Base-by-base conservation (phyloP, 2,888 invertebrate genomes). In the Strigamia crassipes region DNA sequence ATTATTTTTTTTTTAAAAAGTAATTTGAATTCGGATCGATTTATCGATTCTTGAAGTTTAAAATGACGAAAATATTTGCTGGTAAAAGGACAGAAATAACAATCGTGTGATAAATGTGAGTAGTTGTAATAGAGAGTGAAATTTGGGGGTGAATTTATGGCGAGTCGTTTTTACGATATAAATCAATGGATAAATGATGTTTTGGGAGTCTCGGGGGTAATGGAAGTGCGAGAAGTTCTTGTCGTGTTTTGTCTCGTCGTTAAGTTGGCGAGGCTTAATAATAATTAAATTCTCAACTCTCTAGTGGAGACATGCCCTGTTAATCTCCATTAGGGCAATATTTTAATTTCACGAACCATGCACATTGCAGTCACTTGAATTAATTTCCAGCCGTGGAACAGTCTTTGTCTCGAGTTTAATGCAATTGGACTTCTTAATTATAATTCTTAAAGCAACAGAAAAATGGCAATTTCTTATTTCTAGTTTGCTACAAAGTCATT, bases 241-340 rank as follows among this genome's bases (percentile, higher is more conserved):
- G 78, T 42, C 78, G 38, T 78, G 78, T 78, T 78, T 78, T 78
- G 78, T 78, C 42, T 78, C 34, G 78, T 78, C 42, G 78, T 78
- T 42, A 42, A 38, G 23, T 78, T 78, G n/a, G 42, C 34, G 78
- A 78, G 78, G 42, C 78, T 78, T 78, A 78, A 78, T 78, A 78
- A 78, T 78, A 78, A 78, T 78, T 42, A 78, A 42, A 42, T 38
- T 38, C 78, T 73, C 73, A 73, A 73, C 27, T 73, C 78, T 42
- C 38, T 42, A 42, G 78, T 78, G 78, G 78, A 78, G 42, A 78
- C 80, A 51, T 56, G 80, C 51, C 46, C 80, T 42, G 80, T 80
- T 80, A 80, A 80, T 80, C 46, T 42, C 46, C 80, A 80, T 80
- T 80, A 80, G 31, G 80, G 80, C 56, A 80, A 80, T 80, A 80